Base-by-base conservation (phyloP, 1,140 invertebrate genomes). In the Drosophila tsacasi region DNA sequence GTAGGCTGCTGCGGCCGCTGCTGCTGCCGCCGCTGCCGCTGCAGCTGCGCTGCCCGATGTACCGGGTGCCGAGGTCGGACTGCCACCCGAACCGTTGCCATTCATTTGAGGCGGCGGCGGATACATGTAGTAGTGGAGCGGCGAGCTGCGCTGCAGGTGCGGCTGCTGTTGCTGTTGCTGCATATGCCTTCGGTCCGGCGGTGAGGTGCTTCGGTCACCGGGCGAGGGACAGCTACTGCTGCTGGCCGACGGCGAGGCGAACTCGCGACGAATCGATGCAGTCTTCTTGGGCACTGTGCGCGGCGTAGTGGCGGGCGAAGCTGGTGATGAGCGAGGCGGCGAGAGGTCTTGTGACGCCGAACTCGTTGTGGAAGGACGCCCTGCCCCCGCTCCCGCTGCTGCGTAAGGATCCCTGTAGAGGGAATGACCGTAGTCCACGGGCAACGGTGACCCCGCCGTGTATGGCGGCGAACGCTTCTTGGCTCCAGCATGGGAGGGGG, bases 271-370 rank as follows among this genome's bases (percentile, higher is more conserved):
- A 63, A 93, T 89, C 25, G 92, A 91, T 49, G 91, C 92, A 92
- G 92, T 93, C 91, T 93, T 93, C 69, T 93, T 93, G 74, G 92
- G 92, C 76, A 93, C 92, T 49, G 92, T 93, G 46, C 92, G 79
- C 49, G 92, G 91, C 35, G 92, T 89, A 13, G 78, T 66, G 46
- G 54, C 79, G 19, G 91, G 87, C 37, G 87, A 92, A 30, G 84
- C 87, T 27, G 82, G 81, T 1, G 76, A 77, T 17, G 81, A 83
- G 8, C 87, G 91, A 13, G 90, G 81, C 23, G 80, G 83, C 10
- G 91, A 83, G 32, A 81, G 73, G 61, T 84, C 79, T 52, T 79
- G 73, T 27, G 83, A 71, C 25, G 73, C 62, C 13, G 83, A 32
- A 30, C 21, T 63, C 6, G 63, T 25, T 65, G 63, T 63, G 9